A percentile compares a stretch with the other conserved stretches of the same genome.
These are phyloP conservation scores for Phthorimaea operculella DNA, from an alignment of 1,140 invertebrate genomes.

Conservation along the genomic window DNA sequence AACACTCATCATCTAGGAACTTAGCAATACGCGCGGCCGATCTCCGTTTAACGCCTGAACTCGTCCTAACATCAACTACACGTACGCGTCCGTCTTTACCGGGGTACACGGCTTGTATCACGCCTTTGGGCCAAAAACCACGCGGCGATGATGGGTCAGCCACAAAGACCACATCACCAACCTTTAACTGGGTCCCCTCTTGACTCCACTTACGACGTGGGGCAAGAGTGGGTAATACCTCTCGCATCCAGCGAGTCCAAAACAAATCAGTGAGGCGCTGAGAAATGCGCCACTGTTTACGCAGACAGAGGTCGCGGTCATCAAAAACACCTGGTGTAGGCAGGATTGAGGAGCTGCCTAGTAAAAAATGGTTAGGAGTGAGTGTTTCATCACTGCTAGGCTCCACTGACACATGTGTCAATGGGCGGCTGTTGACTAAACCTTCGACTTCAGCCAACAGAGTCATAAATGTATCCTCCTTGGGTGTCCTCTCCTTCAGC, in stretches of 20 bases:
- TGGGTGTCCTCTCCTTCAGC: no score
- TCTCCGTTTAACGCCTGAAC: no score
- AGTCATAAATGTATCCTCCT: no score
- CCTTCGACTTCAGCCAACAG: no score
- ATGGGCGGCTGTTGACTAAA: no score
- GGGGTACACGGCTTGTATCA: not conserved
- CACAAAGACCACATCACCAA: constrained; percentile 5
- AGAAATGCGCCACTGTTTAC: not conserved
- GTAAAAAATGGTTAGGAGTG: no score
- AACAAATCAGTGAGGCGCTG: constrained; percentile 1
- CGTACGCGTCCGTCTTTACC: not conserved
- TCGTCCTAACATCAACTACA: constrained; percentile 6
- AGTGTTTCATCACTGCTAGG: no score
- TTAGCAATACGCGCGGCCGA: no score
- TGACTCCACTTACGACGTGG: not conserved
- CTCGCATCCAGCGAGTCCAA: constrained; percentile 6
- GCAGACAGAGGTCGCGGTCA: not conserved
- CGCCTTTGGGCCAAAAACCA: not conserved
- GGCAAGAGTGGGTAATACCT: constrained; percentile 1
- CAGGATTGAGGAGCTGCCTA: no score
- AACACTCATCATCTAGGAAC: no score
- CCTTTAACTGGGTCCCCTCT: not conserved
- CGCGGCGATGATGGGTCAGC: constrained; percentile 2
- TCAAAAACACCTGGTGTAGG: constrained; percentile 2
- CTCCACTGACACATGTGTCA: no score